Base-by-base conservation (phyloP, 2,113 vertebrate species). In the Mola mola region DNA sequence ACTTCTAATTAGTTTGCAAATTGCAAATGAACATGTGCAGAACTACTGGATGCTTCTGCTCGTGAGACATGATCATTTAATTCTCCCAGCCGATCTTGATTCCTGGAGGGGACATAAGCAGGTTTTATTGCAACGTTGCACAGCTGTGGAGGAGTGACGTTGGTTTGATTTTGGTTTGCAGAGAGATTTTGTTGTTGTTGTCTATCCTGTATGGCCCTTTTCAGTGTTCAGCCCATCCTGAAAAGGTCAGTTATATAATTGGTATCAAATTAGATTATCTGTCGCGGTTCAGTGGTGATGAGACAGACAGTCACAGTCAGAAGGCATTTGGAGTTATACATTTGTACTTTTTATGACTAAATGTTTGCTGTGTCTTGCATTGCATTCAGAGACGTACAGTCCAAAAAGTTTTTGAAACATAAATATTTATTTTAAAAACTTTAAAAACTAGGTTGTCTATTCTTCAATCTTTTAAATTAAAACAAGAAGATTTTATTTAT, bases 1-100 rank as follows among this genome's bases (percentile, higher is more conserved):
- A 72, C 59, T 67, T 65, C 34, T 47, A 65, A 77, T 76, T 81
- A 64, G 49, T 48, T 70, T 10, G 16, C 50, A 78, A 77, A 66
- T 52, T 58, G 62, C 56, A 41, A 25, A 29, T 56, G 16, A 49
- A 8, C 10, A 2, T 51, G 67, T 40, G 31, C 34, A 47, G 58
- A 47, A 49, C 46, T 58, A 10, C 4, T 56, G 75, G 17, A 47
- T 44, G 50, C 57, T 58, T 70, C 13, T 51, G 49, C 9, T 56
- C 60, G 34, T 56, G 10, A 58, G 43, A 68, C 60, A 25, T 17
- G 37, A 66, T 9, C 44, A 19, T 48, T 74, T 64, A 43, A 74
- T 74, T 31, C 44, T 33, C 36, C 38, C 10, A 47, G 11, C 63
- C 57, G 6, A 6, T 20, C 15, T 29, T 8, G 42, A 61, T 46